Conservation (phyloP, 2,113 vertebrate genomes). For the Tragelaphus scriptus region DNA sequence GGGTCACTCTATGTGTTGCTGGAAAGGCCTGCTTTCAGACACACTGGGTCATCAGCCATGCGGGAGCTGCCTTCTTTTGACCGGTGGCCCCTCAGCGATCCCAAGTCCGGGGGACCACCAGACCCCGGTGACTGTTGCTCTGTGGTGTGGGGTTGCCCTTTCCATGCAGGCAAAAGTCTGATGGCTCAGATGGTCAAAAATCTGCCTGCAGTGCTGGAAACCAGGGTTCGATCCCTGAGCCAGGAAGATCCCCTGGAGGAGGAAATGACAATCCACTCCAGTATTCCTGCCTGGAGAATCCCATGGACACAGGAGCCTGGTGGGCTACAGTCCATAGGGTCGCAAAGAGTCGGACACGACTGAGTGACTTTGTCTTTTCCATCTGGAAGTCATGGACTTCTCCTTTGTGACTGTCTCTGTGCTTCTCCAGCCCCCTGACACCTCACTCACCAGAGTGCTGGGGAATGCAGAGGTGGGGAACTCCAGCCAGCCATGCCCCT, state of each 20-base stretch:
- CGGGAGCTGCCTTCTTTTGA: not conserved
- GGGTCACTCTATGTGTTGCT: not conserved
- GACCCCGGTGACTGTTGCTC: not conserved
- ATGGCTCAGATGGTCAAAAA: not conserved
- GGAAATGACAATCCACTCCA: not conserved
- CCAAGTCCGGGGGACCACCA: too few species aligned
- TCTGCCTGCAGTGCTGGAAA: not conserved
- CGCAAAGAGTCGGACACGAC: not conserved
- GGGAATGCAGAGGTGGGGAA: not conserved
- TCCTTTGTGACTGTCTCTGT: not conserved
- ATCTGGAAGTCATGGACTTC: fast-evolving
- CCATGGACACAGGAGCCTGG: not conserved
- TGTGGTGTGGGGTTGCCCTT: fast-evolving
- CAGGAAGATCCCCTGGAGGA: not conserved
- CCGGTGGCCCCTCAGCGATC: not conserved
- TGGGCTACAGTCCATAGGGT: not conserved
- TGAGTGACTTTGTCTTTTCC: not conserved
- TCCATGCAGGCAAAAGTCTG: not conserved
- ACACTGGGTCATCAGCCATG: fast-evolving
- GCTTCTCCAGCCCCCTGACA: not conserved
- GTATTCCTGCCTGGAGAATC: not conserved
- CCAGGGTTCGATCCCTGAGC: not conserved
- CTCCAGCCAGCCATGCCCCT: fast-evolving
- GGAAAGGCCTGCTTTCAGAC: not conserved
- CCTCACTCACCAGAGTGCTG: too few species aligned